Evolutionary conservation across 2,113 vertebrate species (phyloP), one percentile per base, ranked within the genome.

Genomic region (Micromys minutus): DNA sequence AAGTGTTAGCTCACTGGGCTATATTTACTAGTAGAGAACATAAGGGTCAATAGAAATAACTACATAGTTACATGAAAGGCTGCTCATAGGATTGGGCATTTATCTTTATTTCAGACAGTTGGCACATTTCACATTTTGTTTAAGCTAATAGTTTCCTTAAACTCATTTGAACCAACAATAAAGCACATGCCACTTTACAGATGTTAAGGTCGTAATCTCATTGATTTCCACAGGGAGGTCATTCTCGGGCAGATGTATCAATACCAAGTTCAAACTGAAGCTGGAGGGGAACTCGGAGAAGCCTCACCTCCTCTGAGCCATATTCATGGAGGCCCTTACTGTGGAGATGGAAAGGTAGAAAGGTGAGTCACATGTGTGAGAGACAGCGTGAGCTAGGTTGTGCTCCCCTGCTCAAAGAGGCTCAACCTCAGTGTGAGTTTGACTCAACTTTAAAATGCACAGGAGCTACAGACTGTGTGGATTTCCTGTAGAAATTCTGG

Each of bases 241-340:
- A 96, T 1, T 0, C 97, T 96, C 24, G 99, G 99, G 67, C 98
- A 99, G 90, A 67, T 97, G 90, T 99, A 99, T 96, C 97, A 59
- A 31, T 99, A 99, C 97, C 98, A 98, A 74, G 98, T 99, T 80
- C 99, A 99, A 97, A 99, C 99, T 31, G 96, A 98, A 76, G 98
- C 98, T 42, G 99, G 98, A 15, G 95, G 98, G 59, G 97, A 98
- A 55, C 88, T 98, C n/a, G 99, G 99, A 93, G 98, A 99, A 95
- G 96, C 98, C 2, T 99, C 99, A 0, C 99, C 99, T 31, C 96
- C 98, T 0, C 98, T 99, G 0, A 1, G 98, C 95, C 99, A 99
- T 11, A 95, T 98, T 52, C 99, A 99, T 0, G 99, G 99, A 84
- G 91, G 98, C 16, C 94, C 98, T 71, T 99, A 99, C 98, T 99